Conservation (phyloP, 2,113 vertebrate species). For the Mixornis gularis region DNA sequence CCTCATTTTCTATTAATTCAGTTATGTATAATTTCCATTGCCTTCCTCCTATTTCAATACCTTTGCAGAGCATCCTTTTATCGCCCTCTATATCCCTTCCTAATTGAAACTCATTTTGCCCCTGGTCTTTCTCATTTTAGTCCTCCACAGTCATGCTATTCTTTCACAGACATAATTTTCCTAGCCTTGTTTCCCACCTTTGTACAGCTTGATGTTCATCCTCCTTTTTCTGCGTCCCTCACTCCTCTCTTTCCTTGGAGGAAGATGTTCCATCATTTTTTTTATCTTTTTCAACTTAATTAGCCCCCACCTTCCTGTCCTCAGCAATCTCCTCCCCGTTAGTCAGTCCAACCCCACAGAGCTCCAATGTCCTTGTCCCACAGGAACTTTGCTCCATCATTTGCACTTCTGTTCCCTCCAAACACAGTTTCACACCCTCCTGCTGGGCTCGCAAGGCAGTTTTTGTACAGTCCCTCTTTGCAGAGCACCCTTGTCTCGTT, state of each 20-base stretch:
- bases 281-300: background rate
- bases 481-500: background rate
- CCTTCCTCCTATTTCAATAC: background rate
- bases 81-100: background rate
- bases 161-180: background rate
- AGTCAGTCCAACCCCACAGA: background rate
- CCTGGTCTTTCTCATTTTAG: background rate
- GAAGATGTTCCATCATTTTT: background rate
- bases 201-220: background rate
- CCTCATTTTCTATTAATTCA: background rate
- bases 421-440: background rate
- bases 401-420: background rate
- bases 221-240: background rate
- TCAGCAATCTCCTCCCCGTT: background rate
- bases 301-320: background rate
- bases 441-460: background rate
- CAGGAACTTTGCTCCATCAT: background rate
- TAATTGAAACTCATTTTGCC: constrained; percentile 1
- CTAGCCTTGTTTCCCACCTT: background rate
- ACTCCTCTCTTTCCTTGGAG: background rate
- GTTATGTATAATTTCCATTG: background rate
- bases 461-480: background rate
- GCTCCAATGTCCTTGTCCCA: background rate
- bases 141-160: background rate
- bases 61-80: background rate